phyloP scores from a whole-genome alignment of 1,140 invertebrate genomes.

The Ooceraea biroi region DNA sequence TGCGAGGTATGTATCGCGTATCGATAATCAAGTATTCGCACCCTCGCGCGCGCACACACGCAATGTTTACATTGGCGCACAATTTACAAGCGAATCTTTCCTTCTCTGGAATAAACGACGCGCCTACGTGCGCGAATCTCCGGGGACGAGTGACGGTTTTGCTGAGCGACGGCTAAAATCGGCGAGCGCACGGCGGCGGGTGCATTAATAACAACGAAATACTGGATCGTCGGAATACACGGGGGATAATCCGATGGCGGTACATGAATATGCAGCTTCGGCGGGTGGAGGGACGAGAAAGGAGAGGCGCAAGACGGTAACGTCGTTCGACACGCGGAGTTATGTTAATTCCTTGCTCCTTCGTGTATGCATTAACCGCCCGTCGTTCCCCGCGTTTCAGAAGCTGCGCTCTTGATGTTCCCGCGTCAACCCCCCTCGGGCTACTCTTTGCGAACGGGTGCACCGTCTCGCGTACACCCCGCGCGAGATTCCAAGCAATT shows the following conservation, averaged over 20 bases:
- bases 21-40: too few species aligned
- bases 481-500: conserved; percentile 24
- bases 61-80: neutral
- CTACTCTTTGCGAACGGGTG: neutral
- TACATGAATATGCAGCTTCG: conserved; percentile 67
- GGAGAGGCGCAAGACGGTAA: conserved; percentile 43
- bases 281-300: neutral
- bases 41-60: too few species aligned
- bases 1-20: neutral
- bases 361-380: conserved; percentile 50
- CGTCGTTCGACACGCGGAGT: conserved; percentile 60
- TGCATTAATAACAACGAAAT: conserved; percentile 65
- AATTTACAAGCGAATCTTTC: conserved; percentile 23
- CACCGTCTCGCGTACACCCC: too few species aligned
- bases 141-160: conserved; percentile 14
- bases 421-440: neutral
- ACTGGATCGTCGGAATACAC: conserved; percentile 48
- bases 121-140: conserved; percentile 3
- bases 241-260: conserved; percentile 27
- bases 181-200: conserved; percentile 24
- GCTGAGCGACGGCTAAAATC: conserved; percentile 39
- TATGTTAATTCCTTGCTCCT: conserved; percentile 62
- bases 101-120: conserved; percentile 22
- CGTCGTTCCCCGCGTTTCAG: conserved; percentile 13
- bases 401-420: neutral